A percentile compares a stretch with the other conserved stretches of the same genome.
Evolutionary conservation across 2,113 vertebrate genomes (phyloP).

Genomic region (Pampusana beccarii): DNA sequence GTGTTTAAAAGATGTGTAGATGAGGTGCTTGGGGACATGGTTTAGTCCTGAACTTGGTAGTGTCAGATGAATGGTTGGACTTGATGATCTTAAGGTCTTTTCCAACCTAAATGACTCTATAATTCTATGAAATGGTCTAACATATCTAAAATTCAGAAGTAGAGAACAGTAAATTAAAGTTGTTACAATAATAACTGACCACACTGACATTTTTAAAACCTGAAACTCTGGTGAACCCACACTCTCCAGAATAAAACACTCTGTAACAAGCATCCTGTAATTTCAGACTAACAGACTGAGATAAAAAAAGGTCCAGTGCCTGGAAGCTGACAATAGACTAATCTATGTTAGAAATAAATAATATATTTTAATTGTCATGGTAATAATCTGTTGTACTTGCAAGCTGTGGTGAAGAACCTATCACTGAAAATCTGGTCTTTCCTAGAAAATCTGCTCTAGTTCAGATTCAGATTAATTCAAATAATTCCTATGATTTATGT

Average conservation of each 20-base stretch:
- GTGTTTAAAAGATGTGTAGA: too few species aligned
- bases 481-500: not conserved
- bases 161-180: not conserved
- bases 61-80: too few species aligned
- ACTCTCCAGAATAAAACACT: not conserved
- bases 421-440: not conserved
- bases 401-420: not conserved
- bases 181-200: not conserved
- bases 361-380: not conserved
- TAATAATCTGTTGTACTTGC: not conserved
- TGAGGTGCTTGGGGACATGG: too few species aligned
- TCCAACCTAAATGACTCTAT: too few species aligned
- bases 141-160: not conserved
- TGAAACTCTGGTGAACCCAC: not conserved
- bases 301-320: not conserved
- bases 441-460: not conserved
- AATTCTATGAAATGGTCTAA: too few species aligned
- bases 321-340: not conserved
- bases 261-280: not conserved
- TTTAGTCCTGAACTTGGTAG: too few species aligned
- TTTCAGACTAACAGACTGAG: not conserved
- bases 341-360: not conserved
- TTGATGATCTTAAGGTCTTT: too few species aligned
- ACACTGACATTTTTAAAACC: not conserved
- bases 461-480: not conserved